Conservation (phyloP, 2,888 invertebrate species). For the Marronus borbonicus region DNA sequence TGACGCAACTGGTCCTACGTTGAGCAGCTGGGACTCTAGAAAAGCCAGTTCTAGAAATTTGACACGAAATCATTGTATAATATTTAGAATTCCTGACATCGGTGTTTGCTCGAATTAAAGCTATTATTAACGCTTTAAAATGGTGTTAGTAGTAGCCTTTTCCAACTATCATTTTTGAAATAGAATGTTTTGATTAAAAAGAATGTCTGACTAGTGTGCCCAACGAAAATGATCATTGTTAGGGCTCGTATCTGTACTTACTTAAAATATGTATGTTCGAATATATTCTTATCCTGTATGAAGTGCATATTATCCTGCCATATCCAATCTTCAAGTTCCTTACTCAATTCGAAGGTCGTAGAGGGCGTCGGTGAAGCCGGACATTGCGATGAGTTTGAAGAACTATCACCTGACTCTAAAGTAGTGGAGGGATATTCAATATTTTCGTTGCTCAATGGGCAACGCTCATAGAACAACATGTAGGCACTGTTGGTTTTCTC, state of each 20-base stretch:
- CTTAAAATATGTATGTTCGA: constrained; percentile 96
- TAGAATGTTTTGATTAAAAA: too few relatives aligned
- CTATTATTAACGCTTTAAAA: too few relatives aligned
- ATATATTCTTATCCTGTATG: constrained; percentile 94
- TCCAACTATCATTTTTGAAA: too few relatives aligned
- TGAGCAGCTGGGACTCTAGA: too few relatives aligned
- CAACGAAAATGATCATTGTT: too few relatives aligned
- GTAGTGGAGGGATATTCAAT: constrained; percentile 64
- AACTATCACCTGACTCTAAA: constrained; percentile 60
- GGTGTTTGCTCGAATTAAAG: too few relatives aligned
- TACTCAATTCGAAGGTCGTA: constrained; percentile 76
- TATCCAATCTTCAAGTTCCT: constrained; percentile 94
- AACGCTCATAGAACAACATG: constrained; percentile 96
- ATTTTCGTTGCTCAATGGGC: constrained; percentile 69
- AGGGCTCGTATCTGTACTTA: constrained; percentile 69
- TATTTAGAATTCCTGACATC: too few relatives aligned
- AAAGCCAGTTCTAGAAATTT: too few relatives aligned
- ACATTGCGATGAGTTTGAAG: constrained; percentile 50
- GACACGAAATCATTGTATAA: too few relatives aligned
- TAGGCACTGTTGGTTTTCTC: constrained; percentile 98
- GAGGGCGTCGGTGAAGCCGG: constrained; percentile 54
- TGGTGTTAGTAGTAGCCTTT: too few relatives aligned
- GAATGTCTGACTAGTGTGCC: too few relatives aligned
- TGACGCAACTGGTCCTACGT: too few relatives aligned
- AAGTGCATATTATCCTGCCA: constrained; percentile 98